A percentile compares a stretch with the other conserved stretches of the same genome.
phyloP scores from a whole-genome alignment of 2,888 invertebrate species.

The Acanthopleura granulata region DNA sequence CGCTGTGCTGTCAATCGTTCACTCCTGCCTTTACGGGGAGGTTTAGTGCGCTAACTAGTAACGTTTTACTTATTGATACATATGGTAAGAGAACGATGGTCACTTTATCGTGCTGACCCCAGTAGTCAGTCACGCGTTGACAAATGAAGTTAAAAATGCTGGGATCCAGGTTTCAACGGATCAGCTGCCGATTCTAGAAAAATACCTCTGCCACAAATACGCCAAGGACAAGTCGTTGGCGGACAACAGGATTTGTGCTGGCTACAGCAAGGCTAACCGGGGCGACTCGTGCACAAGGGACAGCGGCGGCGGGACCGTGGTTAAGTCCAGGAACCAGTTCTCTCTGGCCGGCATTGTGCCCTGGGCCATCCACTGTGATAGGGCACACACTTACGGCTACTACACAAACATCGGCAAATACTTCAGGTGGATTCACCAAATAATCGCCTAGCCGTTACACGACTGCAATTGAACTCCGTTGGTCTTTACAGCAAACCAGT shows the following conservation, averaged over 20 bases:
- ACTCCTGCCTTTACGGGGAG: too few species aligned
- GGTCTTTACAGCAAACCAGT: too few species aligned
- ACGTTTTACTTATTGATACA: too few species aligned
- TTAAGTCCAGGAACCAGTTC: not conserved
- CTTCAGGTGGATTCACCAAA: constrained; percentile 1
- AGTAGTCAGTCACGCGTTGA: too few species aligned
- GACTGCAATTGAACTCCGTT: too few species aligned
- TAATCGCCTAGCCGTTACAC: not conserved
- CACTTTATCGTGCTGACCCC: too few species aligned
- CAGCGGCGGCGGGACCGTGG: not conserved
- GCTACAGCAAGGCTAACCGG: constrained; percentile 3
- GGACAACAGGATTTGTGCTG: constrained; percentile 14
- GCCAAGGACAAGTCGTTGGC: not conserved
- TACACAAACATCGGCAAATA: not conserved
- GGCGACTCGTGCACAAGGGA: not conserved
- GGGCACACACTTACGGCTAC: not conserved
- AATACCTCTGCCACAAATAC: not conserved
- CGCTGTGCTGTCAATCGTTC: too few species aligned
- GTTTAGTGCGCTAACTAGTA: too few species aligned
- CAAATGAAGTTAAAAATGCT: too few species aligned
- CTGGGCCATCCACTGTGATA: not conserved
- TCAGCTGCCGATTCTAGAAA: not conserved
- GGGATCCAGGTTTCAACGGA: too few species aligned
- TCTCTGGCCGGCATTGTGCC: not conserved
- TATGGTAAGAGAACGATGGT: too few species aligned